Evolutionary conservation across 2,888 invertebrate species (phyloP), one percentile per base, ranked within the genome.

Genomic region (Noctua pronuba): DNA sequence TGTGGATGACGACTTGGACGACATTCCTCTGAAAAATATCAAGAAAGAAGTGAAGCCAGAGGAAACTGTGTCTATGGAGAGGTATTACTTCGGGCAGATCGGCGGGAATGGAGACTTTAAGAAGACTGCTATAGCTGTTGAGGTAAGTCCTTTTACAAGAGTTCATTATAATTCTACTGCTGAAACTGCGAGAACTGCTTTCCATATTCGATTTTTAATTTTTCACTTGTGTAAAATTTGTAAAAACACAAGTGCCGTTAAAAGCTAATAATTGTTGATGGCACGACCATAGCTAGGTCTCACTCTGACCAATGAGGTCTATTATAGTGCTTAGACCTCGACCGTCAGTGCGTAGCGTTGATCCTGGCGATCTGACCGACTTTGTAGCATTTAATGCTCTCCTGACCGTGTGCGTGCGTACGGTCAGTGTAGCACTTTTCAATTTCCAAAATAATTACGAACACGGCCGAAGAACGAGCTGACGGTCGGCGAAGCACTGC

Each of bases 71-170:
- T 97, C 97, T 1, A 94, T 98, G 89, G 98, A 98, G 92, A 95
- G 97, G 77, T 97, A 97, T 88, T 98, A 98, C 94, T 98, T 98
- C 87, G 98, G 97, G 0, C 97, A 97, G 86, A 91, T 95, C 3
- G 95, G 94, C 1, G 97, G 96, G 1, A 77, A 89, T 0, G 90
- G 73, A 0, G 83, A 83, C 0, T 71, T 58, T 1, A 88, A 91
- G 21, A 91, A 92, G 72, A 85, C 91, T 18, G 90, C 95, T 64
- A 96, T 96, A 58, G 94, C 95, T 88, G 96, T 96, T n/a, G 92
- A 95, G 93, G 96, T 96, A 28, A 85, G 93, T 83, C 21, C 2
- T 38, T 44, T 10, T 8, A 71, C 2, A 71, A 2, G 8, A 16
- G 7, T 7, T n/a, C 0, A 28, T 38, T 38, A 13, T 21, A 38